These are phyloP conservation scores for Mamestra configurata DNA, from an alignment of 1,140 invertebrate genomes.

Conservation along the genomic window DNA sequence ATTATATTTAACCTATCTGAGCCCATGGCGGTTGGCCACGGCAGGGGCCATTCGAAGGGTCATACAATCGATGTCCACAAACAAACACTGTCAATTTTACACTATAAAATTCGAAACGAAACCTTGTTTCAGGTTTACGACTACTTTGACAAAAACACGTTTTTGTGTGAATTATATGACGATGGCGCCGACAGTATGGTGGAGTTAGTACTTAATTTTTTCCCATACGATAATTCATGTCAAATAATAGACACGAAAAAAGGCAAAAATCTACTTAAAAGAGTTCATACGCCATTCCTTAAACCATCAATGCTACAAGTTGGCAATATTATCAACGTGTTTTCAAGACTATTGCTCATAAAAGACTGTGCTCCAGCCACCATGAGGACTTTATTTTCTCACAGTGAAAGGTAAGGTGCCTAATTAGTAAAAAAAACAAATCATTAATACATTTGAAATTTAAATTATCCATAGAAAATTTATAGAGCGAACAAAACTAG, in stretches of 20 bases:
- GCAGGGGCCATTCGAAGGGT: too few species aligned
- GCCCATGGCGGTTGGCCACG: too few species aligned
- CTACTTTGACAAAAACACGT: slow-evolving; percentile 83
- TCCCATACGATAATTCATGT: slow-evolving; percentile 82
- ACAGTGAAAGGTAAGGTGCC: slow-evolving; percentile 70
- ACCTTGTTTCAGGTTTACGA: slow-evolving; percentile 70
- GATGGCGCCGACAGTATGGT: slow-evolving; percentile 74
- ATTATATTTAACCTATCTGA: too few species aligned
- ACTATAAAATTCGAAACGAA: too few species aligned
- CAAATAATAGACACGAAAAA: slow-evolving; percentile 78
- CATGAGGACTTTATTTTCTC: slow-evolving; percentile 71
- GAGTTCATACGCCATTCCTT: slow-evolving; percentile 73
- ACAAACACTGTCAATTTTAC: too few species aligned
- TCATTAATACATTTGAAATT: too few species aligned
- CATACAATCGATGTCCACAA: too few species aligned
- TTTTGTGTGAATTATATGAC: slow-evolving; percentile 83
- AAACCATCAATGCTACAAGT: slow-evolving; percentile 80
- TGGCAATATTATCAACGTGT: slow-evolving; percentile 82
- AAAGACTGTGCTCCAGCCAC: slow-evolving; percentile 78
- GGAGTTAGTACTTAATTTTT: slow-evolving; percentile 77
- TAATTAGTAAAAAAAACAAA: too few species aligned
- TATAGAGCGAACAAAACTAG: too few species aligned
- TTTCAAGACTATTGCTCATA: slow-evolving; percentile 77
- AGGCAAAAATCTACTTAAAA: slow-evolving; percentile 72
- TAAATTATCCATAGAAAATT: too few species aligned